A percentile compares a stretch with the other conserved stretches of the same genome.
phyloP scores from a whole-genome alignment of 2,888 invertebrate genomes.

The Tetragnatha montana region DNA sequence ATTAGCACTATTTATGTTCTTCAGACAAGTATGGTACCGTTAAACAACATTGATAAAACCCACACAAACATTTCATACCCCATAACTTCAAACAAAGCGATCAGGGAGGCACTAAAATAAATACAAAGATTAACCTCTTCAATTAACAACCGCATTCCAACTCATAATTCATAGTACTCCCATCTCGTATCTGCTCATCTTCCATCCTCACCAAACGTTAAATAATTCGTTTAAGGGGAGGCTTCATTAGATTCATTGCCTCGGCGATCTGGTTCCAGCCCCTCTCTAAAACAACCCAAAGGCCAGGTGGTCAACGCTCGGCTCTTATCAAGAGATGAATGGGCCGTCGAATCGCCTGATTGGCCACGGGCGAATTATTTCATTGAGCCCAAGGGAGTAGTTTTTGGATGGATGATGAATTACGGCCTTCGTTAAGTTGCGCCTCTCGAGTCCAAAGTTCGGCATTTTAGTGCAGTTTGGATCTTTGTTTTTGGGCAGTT shows the following conservation, averaged over 20 bases:
- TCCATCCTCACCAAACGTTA: neutral
- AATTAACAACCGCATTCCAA: neutral
- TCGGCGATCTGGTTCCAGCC: neutral
- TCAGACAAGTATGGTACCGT: too few species aligned
- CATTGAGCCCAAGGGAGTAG: conserved; percentile 11
- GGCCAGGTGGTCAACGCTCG: conserved; percentile 13
- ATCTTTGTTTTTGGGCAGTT: neutral
- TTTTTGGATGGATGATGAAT: conserved; percentile 24
- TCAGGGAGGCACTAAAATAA: too few species aligned
- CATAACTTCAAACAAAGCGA: too few species aligned
- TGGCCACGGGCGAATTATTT: conserved; percentile 29
- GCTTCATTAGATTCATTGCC: neutral
- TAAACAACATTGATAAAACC: too few species aligned
- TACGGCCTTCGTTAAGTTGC: neutral
- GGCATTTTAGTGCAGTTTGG: neutral
- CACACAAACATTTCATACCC: too few species aligned
- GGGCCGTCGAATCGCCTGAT: neutral
- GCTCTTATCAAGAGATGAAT: conserved; percentile 4
- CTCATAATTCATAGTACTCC: too few species aligned
- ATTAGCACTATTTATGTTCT: too few species aligned
- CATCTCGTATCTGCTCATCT: neutral
- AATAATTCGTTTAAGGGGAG: neutral
- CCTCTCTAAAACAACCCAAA: neutral
- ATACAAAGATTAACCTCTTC: neutral
- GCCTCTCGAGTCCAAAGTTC: neutral